Evolutionary conservation across 2,888 invertebrate genomes (phyloP).

Genomic region (Ennomos fuscantarius): DNA sequence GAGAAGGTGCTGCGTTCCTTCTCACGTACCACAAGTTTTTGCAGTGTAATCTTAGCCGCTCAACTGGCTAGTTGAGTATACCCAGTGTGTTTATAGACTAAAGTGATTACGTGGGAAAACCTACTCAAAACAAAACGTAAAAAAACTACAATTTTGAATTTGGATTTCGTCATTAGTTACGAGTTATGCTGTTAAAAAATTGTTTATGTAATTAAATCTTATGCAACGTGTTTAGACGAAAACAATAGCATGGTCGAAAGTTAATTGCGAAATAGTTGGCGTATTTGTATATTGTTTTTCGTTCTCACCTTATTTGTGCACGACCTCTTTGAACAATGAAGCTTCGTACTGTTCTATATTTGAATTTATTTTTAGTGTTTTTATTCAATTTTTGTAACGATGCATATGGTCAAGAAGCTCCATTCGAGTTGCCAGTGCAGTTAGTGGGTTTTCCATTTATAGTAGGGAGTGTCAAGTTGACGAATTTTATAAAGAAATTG

Average conservation of each 20-base stretch:
- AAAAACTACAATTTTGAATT: conserved; percentile 1
- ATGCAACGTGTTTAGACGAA: conserved; percentile 20
- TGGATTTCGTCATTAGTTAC: not conserved
- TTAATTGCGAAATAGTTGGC: conserved; percentile 15
- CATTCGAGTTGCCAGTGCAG: conserved; percentile 93
- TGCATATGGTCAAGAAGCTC: conserved; percentile 69
- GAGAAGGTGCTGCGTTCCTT: conserved; percentile 56
- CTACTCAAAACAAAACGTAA: conserved; percentile 12
- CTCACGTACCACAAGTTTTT: conserved; percentile 55
- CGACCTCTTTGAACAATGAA: conserved; percentile 31
- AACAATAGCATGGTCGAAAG: conserved; percentile 24
- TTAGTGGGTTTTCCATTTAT: conserved; percentile 94
- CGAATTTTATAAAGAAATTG: conserved; percentile 93
- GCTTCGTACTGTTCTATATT: conserved; percentile 23
- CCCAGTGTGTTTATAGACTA: conserved; percentile 19
- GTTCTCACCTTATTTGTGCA: conserved; percentile 9
- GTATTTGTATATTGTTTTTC: conserved; percentile 15
- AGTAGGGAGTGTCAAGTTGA: conserved; percentile 90
- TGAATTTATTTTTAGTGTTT: conserved; percentile 33
- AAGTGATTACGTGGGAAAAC: conserved; percentile 18
- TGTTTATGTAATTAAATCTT: conserved; percentile 7
- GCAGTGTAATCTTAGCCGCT: conserved; percentile 55
- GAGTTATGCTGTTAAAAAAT: not conserved
- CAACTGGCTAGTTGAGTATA: conserved; percentile 46
- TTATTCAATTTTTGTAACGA: conserved; percentile 36